Conservation (phyloP, 2,113 vertebrate genomes). For the Oplegnathus fasciatus region DNA sequence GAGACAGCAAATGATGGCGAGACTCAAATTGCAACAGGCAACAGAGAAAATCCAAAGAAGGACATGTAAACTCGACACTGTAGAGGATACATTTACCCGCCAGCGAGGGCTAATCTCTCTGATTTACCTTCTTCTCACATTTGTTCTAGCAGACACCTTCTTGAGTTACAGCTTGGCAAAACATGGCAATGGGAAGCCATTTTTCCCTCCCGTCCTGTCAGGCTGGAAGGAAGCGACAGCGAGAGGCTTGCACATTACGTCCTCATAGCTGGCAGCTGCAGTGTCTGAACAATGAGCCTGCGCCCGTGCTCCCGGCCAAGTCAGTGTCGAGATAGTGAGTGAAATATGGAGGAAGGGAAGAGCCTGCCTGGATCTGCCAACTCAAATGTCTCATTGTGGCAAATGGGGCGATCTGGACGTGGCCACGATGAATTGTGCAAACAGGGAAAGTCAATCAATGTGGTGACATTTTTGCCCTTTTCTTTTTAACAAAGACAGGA, state of each 20-base stretch:
- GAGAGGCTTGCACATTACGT: slow-evolving; percentile 65
- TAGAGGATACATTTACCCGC: slow-evolving; percentile 46
- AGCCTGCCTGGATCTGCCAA: slow-evolving; percentile 57
- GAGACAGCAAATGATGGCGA: slow-evolving; percentile 36
- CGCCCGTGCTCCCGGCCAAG: slow-evolving; percentile 43
- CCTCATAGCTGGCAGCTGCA: slow-evolving; percentile 64
- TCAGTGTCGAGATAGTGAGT: slow-evolving; percentile 71
- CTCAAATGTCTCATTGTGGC: slow-evolving; percentile 54
- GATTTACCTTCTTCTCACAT: slow-evolving; percentile 56
- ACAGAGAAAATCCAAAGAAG: slow-evolving; percentile 32
- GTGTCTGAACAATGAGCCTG: slow-evolving; percentile 72
- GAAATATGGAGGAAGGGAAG: slow-evolving; percentile 72
- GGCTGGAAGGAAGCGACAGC: slow-evolving; percentile 77
- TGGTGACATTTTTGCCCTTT: slow-evolving; percentile 24
- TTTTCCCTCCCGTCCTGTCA: slow-evolving; percentile 54
- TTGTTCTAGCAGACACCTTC: slow-evolving; percentile 60
- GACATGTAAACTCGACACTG: slow-evolving; percentile 30
- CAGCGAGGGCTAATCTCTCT: slow-evolving; percentile 33
- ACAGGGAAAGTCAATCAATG: slow-evolving; percentile 29
- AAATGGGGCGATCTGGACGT: slow-evolving; percentile 45
- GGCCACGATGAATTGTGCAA: slow-evolving; percentile 48
- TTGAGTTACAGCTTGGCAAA: slow-evolving; percentile 73
- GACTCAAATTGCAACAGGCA: slow-evolving; percentile 42
- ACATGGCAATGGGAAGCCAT: slow-evolving; percentile 62
- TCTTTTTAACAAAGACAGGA: slow-evolving; percentile 4